phyloP scores from a whole-genome alignment of 1,140 invertebrate genomes.

The Mya arenaria region DNA sequence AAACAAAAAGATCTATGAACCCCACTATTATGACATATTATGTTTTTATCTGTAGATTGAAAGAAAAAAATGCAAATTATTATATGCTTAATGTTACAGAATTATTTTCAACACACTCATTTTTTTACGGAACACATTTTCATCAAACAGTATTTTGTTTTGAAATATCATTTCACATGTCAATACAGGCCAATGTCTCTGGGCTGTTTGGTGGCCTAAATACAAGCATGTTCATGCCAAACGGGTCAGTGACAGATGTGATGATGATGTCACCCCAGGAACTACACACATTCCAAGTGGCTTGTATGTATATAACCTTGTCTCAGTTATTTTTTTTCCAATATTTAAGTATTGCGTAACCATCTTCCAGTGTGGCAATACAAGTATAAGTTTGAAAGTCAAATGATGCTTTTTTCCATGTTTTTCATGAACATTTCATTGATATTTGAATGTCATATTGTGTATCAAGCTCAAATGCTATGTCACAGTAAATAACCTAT shows the following conservation, averaged over 20 bases:
- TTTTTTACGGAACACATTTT: neutral
- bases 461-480: too few relatives aligned
- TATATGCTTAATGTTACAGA: too few relatives aligned
- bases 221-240: neutral
- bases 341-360: too few relatives aligned
- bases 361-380: too few relatives aligned
- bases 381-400: too few relatives aligned
- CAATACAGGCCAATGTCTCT: constrained; percentile 12
- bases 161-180: neutral
- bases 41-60: neutral
- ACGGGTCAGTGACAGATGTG: neutral
- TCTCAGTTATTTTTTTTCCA: too few relatives aligned
- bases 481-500: too few relatives aligned
- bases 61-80: neutral
- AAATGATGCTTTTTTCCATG: too few relatives aligned
- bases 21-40: neutral
- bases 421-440: too few relatives aligned
- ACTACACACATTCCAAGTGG: constrained; percentile 10
- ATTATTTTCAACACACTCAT: neutral
- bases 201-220: constrained; percentile 24
- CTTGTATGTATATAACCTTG: constrained; percentile 25
- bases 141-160: neutral
- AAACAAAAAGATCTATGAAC: neutral
- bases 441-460: too few relatives aligned
- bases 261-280: neutral